Conservation (phyloP, 2,797 vertebrate species). For the Perodicticus potto region DNA sequence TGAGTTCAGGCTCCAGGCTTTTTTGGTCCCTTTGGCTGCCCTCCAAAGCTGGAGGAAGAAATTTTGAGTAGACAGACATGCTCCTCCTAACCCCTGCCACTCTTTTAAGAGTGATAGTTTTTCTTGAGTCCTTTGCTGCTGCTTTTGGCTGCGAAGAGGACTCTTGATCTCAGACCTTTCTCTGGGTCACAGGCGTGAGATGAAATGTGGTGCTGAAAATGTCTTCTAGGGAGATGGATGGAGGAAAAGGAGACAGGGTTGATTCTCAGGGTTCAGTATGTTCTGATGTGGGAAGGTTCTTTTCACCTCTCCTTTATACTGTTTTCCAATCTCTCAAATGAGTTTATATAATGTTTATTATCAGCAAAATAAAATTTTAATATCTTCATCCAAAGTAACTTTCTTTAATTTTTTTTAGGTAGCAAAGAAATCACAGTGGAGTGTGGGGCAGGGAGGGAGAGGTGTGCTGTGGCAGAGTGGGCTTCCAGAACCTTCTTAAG, state of each 20-base stretch:
- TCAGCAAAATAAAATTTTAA: not conserved
- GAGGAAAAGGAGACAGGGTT: not conserved
- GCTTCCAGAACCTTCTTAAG: not conserved
- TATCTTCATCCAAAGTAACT: not conserved
- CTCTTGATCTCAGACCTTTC: too few species aligned
- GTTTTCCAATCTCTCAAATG: conserved; percentile 18
- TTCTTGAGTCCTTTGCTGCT: not conserved
- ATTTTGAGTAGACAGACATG: not conserved
- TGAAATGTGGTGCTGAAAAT: not conserved
- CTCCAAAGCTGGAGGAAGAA: not conserved
- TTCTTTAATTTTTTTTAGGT: not conserved
- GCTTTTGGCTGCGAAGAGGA: not conserved
- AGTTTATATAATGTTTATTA: not conserved
- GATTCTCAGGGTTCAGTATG: not conserved
- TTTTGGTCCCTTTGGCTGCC: not conserved
- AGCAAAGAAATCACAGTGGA: not conserved
- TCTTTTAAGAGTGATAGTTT: not conserved
- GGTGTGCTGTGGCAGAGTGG: accelerated
- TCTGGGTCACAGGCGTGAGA: accelerated
- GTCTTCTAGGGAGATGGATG: not conserved
- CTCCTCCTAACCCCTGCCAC: not conserved
- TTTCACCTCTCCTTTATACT: not conserved
- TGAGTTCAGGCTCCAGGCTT: not conserved
- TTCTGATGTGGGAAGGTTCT: not conserved
- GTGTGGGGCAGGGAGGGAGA: not conserved